Percentiles rank a stretch among this genome's conserved stretches.
Conservation (phyloP, 2,113 vertebrate genomes). For the Gadus macrocephalus region DNA sequence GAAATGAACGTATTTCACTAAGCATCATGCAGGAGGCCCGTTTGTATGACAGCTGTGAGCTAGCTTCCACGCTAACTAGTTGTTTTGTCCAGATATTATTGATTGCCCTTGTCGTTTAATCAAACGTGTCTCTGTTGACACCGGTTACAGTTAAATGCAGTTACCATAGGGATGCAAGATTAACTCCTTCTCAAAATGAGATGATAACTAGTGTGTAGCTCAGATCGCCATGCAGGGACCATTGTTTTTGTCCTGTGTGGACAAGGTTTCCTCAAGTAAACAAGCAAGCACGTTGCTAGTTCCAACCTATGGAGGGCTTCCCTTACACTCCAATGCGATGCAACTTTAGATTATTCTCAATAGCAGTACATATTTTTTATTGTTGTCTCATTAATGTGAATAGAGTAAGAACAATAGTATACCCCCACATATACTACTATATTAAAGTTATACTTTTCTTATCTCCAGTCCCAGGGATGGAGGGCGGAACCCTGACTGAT, state of each 20-base stretch:
- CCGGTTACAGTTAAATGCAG: neutral
- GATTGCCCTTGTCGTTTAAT: neutral
- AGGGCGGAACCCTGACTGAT: conserved; percentile 85
- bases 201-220: conserved; percentile 21
- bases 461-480: conserved; percentile 88
- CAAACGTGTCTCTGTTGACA: neutral
- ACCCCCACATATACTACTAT: neutral
- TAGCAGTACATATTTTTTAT: no score
- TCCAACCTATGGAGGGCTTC: neutral
- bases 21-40: conserved; percentile 25
- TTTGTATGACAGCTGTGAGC: conserved; percentile 58
- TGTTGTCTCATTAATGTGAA: no score
- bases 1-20: neutral
- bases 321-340: no score
- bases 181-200: neutral
- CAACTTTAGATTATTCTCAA: no score
- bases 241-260: conserved; percentile 32
- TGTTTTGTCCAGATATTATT: neutral
- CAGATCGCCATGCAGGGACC: conserved; percentile 18
- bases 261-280: conserved; percentile 15
- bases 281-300: conserved; percentile 14
- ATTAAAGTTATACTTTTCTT: conserved; percentile 7
- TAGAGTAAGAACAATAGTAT: no score
- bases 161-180: neutral
- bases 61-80: neutral